Evolutionary conservation across 1,140 invertebrate genomes (phyloP), one percentile per base, ranked within the genome.

Genomic region (Diorhabda sublineata): DNA sequence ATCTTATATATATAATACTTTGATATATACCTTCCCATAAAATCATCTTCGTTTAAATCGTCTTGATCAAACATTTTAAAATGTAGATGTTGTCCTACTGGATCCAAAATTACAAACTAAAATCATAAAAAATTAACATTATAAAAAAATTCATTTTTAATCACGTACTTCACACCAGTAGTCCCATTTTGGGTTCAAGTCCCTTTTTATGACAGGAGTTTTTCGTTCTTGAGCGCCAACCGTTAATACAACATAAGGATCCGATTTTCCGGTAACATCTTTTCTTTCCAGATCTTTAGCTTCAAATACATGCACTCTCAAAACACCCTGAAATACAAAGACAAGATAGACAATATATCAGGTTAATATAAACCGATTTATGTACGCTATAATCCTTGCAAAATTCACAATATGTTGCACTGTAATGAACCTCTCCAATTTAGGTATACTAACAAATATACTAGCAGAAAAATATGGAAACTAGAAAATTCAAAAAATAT

Each of bases 211-310:
- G n/a, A 91, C 92, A 76, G 86, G 83, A 0, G 95, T 97, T 77
- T 89, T 89, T 80, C 92, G 95, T 81, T 92, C 89, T 81, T 95
- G 90, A 0, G 93, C 89, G 58, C 94, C 94, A 59, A 97, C 91
- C 73, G 87, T 89, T 75, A 96, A 86, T 59, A 96, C 87, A 52
- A 90, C 90, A 82, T 98, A 98, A 4, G 96, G 96, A 85, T 98
- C 96, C 3, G 94, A 96, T 82, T 97, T 97, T 76, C 94, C 94
- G 82, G 95, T 95, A 76, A 97, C 90, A 81, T 94, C 92, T 82
- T 93, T 94, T 77, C 92, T 95, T 87, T 94, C 93, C 3, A 98
- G 84, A 81, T 97, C 90, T 80, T 92, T 91, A 9, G 93, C 96
- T 86, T 96, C 92, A 3, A 96, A 88, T 3, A 97, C 88, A 77